Evolutionary conservation across 2,888 invertebrate species (phyloP).

Genomic region (Hesperia comma): DNA sequence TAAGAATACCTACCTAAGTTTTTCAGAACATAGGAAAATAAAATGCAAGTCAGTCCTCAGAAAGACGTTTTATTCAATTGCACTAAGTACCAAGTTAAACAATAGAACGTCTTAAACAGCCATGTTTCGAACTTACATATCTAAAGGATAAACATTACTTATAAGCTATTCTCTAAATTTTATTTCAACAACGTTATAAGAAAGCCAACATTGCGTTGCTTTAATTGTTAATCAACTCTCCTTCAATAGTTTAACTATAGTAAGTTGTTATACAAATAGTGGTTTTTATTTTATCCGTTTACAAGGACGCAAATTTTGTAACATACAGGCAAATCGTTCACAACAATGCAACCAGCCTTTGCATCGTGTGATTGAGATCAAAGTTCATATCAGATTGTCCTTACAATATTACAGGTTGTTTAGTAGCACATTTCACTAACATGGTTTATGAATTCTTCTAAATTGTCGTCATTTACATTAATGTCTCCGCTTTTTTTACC

Average conservation of each 20-base stretch:
- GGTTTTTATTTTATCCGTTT: not conserved
- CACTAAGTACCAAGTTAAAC: constrained; percentile 32
- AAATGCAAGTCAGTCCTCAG: constrained; percentile 31
- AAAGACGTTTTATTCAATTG: constrained; percentile 38
- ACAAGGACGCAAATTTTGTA: not conserved
- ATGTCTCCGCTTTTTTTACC: constrained; percentile 65
- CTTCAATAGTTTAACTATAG: not conserved
- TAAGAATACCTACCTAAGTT: too few relatives aligned
- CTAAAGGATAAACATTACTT: constrained; percentile 14
- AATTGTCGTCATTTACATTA: constrained; percentile 47
- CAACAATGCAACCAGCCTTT: constrained; percentile 19
- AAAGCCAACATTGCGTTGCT: not conserved
- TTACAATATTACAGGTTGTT: constrained; percentile 13
- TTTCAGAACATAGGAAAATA: constrained; percentile 12
- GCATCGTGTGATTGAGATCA: constrained; percentile 2
- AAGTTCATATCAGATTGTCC: not conserved
- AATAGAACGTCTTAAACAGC: constrained; percentile 2
- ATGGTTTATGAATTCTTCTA: constrained; percentile 63
- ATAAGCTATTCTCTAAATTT: not conserved
- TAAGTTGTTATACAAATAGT: not conserved
- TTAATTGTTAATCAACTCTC: not conserved
- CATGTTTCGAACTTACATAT: constrained; percentile 10
- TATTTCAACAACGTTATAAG: not conserved
- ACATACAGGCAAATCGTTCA: not conserved
- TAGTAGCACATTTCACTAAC: constrained; percentile 65